Evolutionary conservation across 2,888 invertebrate species (phyloP).

Genomic region (Oasisia sp.): DNA sequence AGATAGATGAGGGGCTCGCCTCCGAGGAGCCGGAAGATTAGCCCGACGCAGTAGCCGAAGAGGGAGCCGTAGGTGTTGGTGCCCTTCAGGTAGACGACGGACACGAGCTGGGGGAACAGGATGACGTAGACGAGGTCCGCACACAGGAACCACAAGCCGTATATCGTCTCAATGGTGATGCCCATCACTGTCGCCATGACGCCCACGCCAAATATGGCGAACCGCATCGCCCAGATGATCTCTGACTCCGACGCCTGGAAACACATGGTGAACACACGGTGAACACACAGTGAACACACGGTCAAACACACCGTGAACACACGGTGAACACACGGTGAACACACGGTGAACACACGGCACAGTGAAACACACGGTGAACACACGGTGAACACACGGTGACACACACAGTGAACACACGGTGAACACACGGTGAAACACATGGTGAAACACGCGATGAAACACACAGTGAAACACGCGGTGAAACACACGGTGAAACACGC

Average conservation of each 20-base stretch:
- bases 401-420: no score
- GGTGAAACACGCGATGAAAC: no score
- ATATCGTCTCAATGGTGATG: slow-evolving; percentile 95
- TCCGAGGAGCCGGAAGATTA: slow-evolving; percentile 58
- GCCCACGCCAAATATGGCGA: slow-evolving; percentile 90
- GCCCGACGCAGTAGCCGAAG: slow-evolving; percentile 63
- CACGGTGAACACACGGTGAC: no score
- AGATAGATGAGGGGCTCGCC: slow-evolving; percentile 60
- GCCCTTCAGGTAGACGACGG: slow-evolving; percentile 95
- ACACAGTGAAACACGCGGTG: no score
- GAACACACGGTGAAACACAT: no score
- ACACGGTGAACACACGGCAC: no score
- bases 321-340: no score
- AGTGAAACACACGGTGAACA: no score
- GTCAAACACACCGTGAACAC: no score
- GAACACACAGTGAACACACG: no score
- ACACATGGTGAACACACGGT: no score
- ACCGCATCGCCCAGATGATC: slow-evolving; percentile 88
- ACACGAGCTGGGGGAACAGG: slow-evolving; percentile 95
- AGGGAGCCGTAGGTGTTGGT: slow-evolving; percentile 98
- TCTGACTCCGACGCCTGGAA: slow-evolving; percentile 92
- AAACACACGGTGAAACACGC: no score
- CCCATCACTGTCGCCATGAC: slow-evolving; percentile 92
- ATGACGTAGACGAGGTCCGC: slow-evolving; percentile 99
- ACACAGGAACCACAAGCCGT: slow-evolving; percentile 98